Percentiles rank a stretch among this genome's conserved stretches.
These are phyloP conservation scores for Ceratitis capitata DNA, from an alignment of 1,140 invertebrate species.

Conservation along the genomic window DNA sequence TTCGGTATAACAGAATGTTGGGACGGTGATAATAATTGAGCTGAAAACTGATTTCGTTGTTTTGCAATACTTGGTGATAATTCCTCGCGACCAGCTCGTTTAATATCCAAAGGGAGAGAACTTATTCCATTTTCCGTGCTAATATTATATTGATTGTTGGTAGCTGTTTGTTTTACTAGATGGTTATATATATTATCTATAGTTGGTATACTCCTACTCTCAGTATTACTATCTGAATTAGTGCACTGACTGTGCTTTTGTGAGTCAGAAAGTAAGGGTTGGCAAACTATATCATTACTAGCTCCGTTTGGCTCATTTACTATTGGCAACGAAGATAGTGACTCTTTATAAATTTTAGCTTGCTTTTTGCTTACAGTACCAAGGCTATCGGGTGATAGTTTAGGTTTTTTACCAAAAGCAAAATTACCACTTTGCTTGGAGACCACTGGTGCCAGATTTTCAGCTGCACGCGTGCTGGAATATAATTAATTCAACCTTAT, in stretches of 20 bases:
- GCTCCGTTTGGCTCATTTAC: neutral
- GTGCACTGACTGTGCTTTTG: neutral
- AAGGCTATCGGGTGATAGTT: neutral
- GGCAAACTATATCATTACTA: neutral
- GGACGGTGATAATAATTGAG: neutral
- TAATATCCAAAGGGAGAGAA: neutral
- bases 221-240: neutral
- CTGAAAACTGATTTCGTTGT: neutral
- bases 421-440: conserved; percentile 58
- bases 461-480: conserved; percentile 41
- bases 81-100: neutral
- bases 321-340: neutral
- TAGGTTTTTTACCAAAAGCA: conserved; percentile 43
- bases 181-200: conserved; percentile 42
- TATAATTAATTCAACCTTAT: neutral
- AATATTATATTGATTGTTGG: neutral
- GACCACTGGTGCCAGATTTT: conserved; percentile 58
- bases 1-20: neutral
- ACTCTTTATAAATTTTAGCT: neutral
- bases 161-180: neutral
- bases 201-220: conserved; percentile 1
- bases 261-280: neutral
- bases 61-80: neutral
- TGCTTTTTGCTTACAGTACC: neutral
- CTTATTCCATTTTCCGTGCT: neutral